Evolutionary conservation across 2,797 vertebrate genomes (phyloP).

Genomic region (Bradypus variegatus): DNA sequence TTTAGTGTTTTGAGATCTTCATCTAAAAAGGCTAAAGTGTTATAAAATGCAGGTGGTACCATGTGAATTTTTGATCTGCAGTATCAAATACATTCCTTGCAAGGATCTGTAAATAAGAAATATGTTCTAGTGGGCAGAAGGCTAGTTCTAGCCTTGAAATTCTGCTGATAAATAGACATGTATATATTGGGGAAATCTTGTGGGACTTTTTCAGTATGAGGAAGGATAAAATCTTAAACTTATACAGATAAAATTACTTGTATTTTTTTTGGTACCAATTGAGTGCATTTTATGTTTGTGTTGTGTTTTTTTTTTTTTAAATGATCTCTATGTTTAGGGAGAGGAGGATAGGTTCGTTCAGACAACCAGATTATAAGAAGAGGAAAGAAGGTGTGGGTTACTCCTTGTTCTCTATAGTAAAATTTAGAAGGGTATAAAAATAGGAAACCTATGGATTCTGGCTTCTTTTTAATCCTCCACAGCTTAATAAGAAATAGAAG

Average conservation of each 20-base stretch:
- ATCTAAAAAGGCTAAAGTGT: background rate
- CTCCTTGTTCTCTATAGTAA: background rate
- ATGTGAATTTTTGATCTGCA: background rate
- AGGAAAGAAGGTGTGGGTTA: background rate
- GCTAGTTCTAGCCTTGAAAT: conserved; percentile 39
- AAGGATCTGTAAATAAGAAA: conserved; percentile 15
- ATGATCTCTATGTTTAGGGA: conserved; percentile 21
- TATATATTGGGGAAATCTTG: conserved; percentile 1
- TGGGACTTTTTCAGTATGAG: conserved; percentile 43
- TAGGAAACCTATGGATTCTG: background rate
- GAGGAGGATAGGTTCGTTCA: conserved; percentile 4
- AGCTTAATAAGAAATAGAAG: background rate
- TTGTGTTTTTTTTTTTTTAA: conserved; percentile 34
- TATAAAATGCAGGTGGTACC: conserved; percentile 5
- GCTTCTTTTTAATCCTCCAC: background rate
- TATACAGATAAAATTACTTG: conserved; percentile 19
- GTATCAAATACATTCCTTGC: background rate
- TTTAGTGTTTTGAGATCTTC: conserved; percentile 24
- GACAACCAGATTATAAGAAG: background rate
- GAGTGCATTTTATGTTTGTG: conserved; percentile 26
- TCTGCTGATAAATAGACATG: background rate
- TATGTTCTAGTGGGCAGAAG: background rate
- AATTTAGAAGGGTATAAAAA: conserved; percentile 6
- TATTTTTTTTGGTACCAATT: background rate
- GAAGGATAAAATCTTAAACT: conserved; percentile 36